Evolutionary conservation across 2,888 invertebrate species (phyloP), one percentile per base, ranked within the genome.

Genomic region (Magallana nippona): DNA sequence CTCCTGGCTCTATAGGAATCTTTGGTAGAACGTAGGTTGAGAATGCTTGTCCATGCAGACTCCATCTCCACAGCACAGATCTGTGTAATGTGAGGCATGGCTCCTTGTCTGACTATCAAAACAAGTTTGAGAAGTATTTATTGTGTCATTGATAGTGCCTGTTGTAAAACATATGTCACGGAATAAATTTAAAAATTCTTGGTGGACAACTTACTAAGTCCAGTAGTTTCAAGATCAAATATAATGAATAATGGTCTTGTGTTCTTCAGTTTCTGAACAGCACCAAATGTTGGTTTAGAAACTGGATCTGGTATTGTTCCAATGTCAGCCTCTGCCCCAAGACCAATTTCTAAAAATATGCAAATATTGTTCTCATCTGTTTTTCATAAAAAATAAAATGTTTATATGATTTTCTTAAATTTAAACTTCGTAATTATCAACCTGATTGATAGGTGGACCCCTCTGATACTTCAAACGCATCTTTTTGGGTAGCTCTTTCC

Each of bases 41-140:
- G 56, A 85, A 83, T 1, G 55, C 17, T 22, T 55, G 1, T 5
- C 81, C 82, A n/a, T n/a, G n/a, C n/a, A 17, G 81, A 78, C 1
- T 60, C n/a, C 1, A 62, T 17, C 15, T 85, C 82, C n/a, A 57
- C 55, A 17, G 85, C 85, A n/a, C 85, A 82, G 15, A 85, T 84
- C 79, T 87, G 87, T 44, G 84, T 87, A 0, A 85, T 84, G 19
- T 85, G 85, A 32, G 86, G 86, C 63, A 84, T 84, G 19, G 55
- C 17, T 60, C 58, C 55, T 13, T 77, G 15, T 19, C 71, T 82
- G 77, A 86, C 86, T 85, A 81, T 3, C 15, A 58, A 80, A 80
- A 55, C 19, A 62, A 62, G 15, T 62, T 62, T n/a, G 62, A 62
- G 62, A 62, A 0, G 19, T 62, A 62, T 15, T 10, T 60, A n/a